Percentiles rank a stretch among this genome's conserved stretches.
phyloP scores from a whole-genome alignment of 2,113 vertebrate genomes.

The Anolis carolinensis region DNA sequence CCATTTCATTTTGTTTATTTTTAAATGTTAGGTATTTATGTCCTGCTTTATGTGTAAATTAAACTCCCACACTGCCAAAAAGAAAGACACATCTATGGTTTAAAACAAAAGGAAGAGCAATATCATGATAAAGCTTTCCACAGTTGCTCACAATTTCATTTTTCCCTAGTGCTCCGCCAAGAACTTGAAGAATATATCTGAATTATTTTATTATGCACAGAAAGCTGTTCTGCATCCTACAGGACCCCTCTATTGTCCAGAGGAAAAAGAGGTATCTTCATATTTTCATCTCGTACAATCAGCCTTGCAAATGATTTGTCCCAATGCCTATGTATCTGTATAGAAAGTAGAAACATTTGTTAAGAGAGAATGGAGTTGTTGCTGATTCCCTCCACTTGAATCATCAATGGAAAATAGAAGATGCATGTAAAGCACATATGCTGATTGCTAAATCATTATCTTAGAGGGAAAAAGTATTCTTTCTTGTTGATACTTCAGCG shows the following conservation, averaged over 20 bases:
- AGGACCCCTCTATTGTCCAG: constrained; percentile 94
- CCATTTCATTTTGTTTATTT: background rate
- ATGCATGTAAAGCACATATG: background rate
- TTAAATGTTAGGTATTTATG: background rate
- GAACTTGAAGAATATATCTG: constrained; percentile 99
- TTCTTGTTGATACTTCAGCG: background rate
- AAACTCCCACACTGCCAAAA: background rate
- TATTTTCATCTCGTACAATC: constrained; percentile 15
- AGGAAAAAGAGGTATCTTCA: constrained; percentile 94
- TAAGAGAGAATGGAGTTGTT: background rate
- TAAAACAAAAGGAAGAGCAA: background rate
- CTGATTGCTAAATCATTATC: background rate
- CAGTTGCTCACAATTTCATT: background rate
- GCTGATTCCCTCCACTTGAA: background rate
- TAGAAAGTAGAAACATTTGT: background rate
- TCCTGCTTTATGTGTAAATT: background rate
- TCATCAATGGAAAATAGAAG: background rate
- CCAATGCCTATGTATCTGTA: background rate
- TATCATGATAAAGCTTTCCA: background rate
- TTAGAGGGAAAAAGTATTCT: background rate
- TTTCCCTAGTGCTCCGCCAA: constrained; percentile 93
- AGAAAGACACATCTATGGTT: background rate
- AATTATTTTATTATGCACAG: constrained; percentile 99
- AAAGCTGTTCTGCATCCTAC: constrained; percentile 98
- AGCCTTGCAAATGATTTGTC: background rate